Evolutionary conservation across 2,888 invertebrate genomes (phyloP).

Genomic region (Pyrochroa serraticornis): DNA sequence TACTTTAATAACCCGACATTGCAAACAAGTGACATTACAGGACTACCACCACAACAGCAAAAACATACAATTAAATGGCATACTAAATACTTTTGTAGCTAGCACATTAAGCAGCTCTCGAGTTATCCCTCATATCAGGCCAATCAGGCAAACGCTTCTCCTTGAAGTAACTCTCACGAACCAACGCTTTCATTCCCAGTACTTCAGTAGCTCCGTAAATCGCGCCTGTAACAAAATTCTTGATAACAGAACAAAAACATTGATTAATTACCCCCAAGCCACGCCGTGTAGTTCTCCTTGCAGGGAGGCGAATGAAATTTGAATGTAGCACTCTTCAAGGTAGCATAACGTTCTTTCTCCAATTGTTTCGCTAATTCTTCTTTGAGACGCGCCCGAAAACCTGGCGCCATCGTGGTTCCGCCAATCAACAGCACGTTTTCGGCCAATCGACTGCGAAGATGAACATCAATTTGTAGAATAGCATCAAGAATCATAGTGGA

Average conservation of each 20-base stretch:
- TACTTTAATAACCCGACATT: too few relatives aligned
- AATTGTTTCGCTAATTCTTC: constrained; percentile 75
- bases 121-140: constrained; percentile 71
- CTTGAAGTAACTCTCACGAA: constrained; percentile 76
- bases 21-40: too few relatives aligned
- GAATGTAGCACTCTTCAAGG: constrained; percentile 68
- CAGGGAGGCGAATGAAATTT: constrained; percentile 83
- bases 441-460: constrained; percentile 77
- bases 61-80: too few relatives aligned
- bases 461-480: constrained; percentile 81
- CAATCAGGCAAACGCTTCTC: constrained; percentile 80
- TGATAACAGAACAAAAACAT: neutral
- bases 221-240: constrained; percentile 61
- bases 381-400: constrained; percentile 80
- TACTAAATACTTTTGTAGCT: too few relatives aligned
- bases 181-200: constrained; percentile 71
- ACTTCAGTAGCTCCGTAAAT: constrained; percentile 80
- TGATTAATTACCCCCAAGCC: constrained; percentile 75
- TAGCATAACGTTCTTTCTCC: constrained; percentile 66
- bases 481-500: constrained; percentile 86
- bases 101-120: constrained; percentile 53
- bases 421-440: constrained; percentile 87
- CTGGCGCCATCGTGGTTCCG: constrained; percentile 83
- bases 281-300: constrained; percentile 81
- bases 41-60: too few relatives aligned